Percentiles rank a stretch among this genome's conserved stretches.
Evolutionary conservation across 2,113 vertebrate species (phyloP).

Genomic region (Anarhynchus alexandrinus): DNA sequence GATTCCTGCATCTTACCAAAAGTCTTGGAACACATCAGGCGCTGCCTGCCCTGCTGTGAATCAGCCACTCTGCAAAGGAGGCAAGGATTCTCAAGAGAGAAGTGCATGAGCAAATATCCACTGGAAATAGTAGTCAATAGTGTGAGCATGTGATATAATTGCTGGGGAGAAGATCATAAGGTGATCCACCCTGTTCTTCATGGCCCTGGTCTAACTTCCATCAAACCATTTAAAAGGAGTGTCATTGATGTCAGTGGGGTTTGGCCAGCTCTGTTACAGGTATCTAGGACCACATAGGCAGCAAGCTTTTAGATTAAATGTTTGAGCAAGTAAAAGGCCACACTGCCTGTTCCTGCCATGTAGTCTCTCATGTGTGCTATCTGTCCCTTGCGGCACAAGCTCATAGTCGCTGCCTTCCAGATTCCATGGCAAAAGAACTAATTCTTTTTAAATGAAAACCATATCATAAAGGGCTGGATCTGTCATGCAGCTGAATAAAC

Average conservation of each 20-base stretch:
- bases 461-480: slow-evolving; percentile 60
- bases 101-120: background rate
- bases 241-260: background rate
- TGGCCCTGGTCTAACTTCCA: background rate
- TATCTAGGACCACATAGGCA: background rate
- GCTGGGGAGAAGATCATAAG: background rate
- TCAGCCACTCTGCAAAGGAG: background rate
- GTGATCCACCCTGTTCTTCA: background rate
- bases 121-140: background rate
- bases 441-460: slow-evolving; percentile 65
- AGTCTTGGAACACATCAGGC: background rate
- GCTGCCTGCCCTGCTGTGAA: background rate
- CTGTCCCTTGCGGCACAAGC: background rate
- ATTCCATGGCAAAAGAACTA: slow-evolving; percentile 35
- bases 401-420: slow-evolving; percentile 14
- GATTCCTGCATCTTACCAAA: background rate
- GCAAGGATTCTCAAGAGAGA: background rate
- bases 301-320: background rate
- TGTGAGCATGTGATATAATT: background rate
- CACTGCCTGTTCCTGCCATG: background rate
- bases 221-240: background rate
- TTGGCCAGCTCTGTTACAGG: background rate
- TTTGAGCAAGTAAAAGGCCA: background rate
- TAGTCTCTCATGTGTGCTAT: background rate
- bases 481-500: slow-evolving; percentile 67